A percentile compares a stretch with the other conserved stretches of the same genome.
Conservation (phyloP, 2,797 vertebrate species). For the Melanotaenia pygmaea region DNA sequence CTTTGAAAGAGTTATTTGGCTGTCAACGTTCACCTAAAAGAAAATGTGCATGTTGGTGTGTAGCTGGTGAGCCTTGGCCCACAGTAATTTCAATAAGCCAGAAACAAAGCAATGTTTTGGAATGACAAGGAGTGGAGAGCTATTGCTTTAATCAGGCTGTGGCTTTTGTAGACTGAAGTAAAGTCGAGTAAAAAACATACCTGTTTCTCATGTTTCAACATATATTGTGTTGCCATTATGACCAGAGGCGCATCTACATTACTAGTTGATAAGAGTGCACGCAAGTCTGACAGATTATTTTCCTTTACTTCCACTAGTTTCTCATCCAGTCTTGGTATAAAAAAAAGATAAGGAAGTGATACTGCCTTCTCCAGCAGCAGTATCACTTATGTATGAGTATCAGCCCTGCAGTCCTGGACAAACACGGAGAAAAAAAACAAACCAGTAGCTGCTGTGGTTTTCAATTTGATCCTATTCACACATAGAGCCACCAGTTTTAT, state of each 20-base stretch:
- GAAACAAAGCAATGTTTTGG: constrained; percentile 34
- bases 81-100: constrained; percentile 15
- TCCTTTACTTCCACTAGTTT: constrained; percentile 18
- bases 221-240: constrained; percentile 11
- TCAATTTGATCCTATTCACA: constrained; percentile 22
- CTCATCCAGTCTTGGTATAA: constrained; percentile 16
- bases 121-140: constrained; percentile 22
- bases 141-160: constrained; percentile 30
- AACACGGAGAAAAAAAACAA: constrained; percentile 62
- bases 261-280: constrained; percentile 8
- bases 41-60: constrained; percentile 18
- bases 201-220: constrained; percentile 42
- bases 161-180: constrained; percentile 14
- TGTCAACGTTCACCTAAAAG: neutral
- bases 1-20: neutral
- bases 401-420: constrained; percentile 44
- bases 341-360: constrained; percentile 45
- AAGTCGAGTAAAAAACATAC: constrained; percentile 22
- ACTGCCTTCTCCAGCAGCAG: constrained; percentile 20
- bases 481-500: neutral
- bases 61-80: constrained; percentile 5
- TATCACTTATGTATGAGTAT: constrained; percentile 11
- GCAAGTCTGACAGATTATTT: constrained; percentile 9
- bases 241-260: constrained; percentile 31
- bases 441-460: constrained; percentile 16